Evolutionary conservation across 2,888 invertebrate genomes (phyloP).

Genomic region (Epirrita christyi): DNA sequence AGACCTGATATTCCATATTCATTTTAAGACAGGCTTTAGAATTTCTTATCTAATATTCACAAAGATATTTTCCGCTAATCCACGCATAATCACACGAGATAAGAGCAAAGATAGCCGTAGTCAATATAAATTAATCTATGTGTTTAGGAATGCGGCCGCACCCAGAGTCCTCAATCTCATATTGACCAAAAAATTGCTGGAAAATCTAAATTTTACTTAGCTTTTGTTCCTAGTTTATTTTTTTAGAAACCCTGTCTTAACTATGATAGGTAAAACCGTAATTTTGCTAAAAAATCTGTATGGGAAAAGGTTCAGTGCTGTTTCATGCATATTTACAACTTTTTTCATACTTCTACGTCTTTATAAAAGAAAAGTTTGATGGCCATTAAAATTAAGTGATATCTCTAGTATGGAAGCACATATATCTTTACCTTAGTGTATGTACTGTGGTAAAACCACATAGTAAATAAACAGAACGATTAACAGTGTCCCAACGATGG

Average conservation of each 20-base stretch:
- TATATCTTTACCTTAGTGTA: constrained; percentile 36
- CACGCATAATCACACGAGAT: constrained; percentile 19
- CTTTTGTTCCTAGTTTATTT: no score
- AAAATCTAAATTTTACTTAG: no score
- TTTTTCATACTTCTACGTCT: no score
- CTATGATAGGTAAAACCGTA: no score
- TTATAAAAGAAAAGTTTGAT: no score
- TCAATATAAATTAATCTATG: constrained; percentile 16
- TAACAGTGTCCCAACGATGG: constrained; percentile 47
- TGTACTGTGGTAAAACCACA: constrained; percentile 37
- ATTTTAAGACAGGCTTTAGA: neutral
- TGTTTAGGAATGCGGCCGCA: neutral
- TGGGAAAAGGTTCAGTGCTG: no score
- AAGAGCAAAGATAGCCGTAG: constrained; percentile 8
- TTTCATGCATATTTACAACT: no score
- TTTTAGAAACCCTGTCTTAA: no score
- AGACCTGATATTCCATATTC: neutral
- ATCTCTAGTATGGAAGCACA: neutral
- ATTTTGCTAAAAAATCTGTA: no score
- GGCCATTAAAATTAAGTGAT: neutral
- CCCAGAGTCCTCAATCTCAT: neutral
- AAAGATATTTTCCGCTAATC: constrained; percentile 21
- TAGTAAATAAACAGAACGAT: constrained; percentile 61
- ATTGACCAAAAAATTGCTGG: neutral
- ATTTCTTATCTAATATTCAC: constrained; percentile 10